Percentiles rank a stretch among this genome's conserved stretches.
phyloP scores from a whole-genome alignment of 2,888 invertebrate genomes.

The Eupeodes luniger region DNA sequence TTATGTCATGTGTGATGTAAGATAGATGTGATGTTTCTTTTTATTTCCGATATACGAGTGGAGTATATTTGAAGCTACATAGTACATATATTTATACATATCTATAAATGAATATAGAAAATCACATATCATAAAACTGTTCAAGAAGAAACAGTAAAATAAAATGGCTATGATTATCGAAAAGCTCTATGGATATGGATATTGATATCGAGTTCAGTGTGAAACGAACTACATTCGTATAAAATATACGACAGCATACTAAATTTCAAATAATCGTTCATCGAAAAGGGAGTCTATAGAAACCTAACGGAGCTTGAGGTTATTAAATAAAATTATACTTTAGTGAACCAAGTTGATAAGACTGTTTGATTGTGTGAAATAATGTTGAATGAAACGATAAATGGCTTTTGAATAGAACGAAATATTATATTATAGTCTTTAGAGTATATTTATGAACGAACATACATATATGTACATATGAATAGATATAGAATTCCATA shows the following conservation, averaged over 20 bases:
- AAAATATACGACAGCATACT: background rate
- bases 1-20: conserved; percentile 12
- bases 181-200: conserved; percentile 20
- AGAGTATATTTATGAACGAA: background rate
- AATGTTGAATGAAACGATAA: conserved; percentile 31
- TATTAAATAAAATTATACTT: conserved; percentile 58
- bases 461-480: too few relatives aligned
- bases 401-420: conserved; percentile 19
- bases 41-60: background rate
- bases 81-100: background rate
- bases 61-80: too few relatives aligned
- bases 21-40: background rate
- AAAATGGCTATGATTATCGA: conserved; percentile 49
- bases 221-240: background rate
- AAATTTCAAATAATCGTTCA: conserved; percentile 2
- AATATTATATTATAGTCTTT: background rate
- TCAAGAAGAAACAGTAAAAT: conserved; percentile 66
- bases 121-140: conserved; percentile 51
- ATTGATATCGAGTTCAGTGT: background rate
- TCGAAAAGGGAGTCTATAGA: conserved; percentile 42
- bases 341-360: conserved; percentile 38
- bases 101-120: conserved; percentile 6
- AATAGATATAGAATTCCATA: too few relatives aligned
- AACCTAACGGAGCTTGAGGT: conserved; percentile 60
- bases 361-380: conserved; percentile 35